Base-by-base conservation (phyloP, 1,140 invertebrate species). In the Scaptomyza graminum region DNA sequence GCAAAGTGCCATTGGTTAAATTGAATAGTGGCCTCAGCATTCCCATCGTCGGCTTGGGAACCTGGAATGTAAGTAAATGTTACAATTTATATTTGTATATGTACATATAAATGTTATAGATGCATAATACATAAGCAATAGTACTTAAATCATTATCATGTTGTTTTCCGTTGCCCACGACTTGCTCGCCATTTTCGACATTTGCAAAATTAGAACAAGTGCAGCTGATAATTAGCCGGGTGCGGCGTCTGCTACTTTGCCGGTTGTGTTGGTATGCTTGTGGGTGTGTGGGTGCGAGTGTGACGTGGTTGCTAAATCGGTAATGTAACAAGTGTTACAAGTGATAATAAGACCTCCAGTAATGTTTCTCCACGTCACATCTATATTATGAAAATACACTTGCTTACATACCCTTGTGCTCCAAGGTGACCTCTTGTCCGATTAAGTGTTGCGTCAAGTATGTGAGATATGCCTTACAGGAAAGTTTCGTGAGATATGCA, bases 11-110 rank as follows among this genome's bases (percentile, higher is more conserved):
- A 7, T 92, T 82, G 4, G 79, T 95, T 5, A 93, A 92, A 55
- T 91, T 96, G 1, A 95, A 94, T 81, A 95, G 94, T 91, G 96
- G 95, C 31, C 81, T 92, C 43, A 88, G 93, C 51, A 94, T 95
- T 41, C 96, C 96, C 0, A 90, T 94, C 1, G 78, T 97, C 44
- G 96, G 96, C 11, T 91, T 97, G 5, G 96, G 96, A 18, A 97
- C 96, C 4, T 97, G 95, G 95, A 94, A 95, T 83, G 95, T 96
- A 92, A 93, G 92, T 92, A 84, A 6, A 76, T 16, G 2, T 60
- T 13, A 15, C 39, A 37, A 51, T 43, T 4, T 28, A 46, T n/a
- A 63, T n/a, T 7, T 12, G 11, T 22, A 13, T 22, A 39, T 9
- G 7, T 41, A 16, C 11, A 25, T 34, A 46, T 0, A 22, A 41